A percentile compares a stretch with the other conserved stretches of the same genome.
These are phyloP conservation scores for Daubentonia madagascariensis DNA, from an alignment of 2,113 vertebrate species.

Conservation along the genomic window DNA sequence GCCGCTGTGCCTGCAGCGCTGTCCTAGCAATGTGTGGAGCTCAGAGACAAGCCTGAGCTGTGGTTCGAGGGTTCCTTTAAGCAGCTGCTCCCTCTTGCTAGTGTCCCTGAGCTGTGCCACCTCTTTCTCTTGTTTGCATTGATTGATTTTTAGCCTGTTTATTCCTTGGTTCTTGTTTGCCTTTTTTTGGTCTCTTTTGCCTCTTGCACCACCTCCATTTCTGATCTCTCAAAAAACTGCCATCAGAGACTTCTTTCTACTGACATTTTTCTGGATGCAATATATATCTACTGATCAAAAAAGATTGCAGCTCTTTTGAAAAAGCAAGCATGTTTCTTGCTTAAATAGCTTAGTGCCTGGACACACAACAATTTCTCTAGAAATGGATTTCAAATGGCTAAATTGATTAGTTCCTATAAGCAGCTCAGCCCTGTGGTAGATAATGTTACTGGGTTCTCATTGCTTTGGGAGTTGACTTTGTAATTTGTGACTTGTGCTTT, in stretches of 20 bases:
- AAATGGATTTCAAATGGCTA: not conserved
- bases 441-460: not conserved
- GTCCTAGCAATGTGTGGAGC: not conserved
- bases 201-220: rapidly evolving
- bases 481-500: not conserved
- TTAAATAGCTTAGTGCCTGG: not conserved
- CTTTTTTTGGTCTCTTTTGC: not conserved
- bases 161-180: too few species aligned
- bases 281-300: not conserved
- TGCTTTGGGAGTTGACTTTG: not conserved
- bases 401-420: not conserved
- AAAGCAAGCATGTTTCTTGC: not conserved
- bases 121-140: rapidly evolving
- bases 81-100: rapidly evolving
- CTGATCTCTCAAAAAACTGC: not conserved
- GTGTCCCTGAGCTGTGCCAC: not conserved
- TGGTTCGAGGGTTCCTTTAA: too few species aligned
- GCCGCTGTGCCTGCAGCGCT: not conserved
- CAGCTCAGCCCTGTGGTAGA: not conserved
- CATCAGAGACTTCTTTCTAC: not conserved
- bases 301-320: not conserved
- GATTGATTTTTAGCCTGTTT: rapidly evolving
- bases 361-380: not conserved
- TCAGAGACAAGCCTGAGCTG: not conserved
- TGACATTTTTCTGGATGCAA: not conserved